Base-by-base conservation (phyloP, 1,140 invertebrate species). In the Tigriopus japonicus region DNA sequence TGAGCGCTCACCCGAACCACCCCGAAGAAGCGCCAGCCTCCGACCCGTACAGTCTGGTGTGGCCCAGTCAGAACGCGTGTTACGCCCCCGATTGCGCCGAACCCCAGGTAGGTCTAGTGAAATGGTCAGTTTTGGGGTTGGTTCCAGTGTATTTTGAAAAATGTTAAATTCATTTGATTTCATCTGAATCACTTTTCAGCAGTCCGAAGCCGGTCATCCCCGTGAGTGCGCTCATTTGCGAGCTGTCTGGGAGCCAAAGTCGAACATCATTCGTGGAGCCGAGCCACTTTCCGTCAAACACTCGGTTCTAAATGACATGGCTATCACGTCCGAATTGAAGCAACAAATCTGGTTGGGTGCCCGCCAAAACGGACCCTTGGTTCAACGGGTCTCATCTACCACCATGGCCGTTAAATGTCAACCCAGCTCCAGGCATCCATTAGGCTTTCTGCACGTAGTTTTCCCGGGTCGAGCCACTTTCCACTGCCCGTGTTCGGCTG, bases 371-470 rank as follows among this genome's bases (percentile, higher is more conserved):
- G 81, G 80, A 19, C 80, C 81, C 1, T 69, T 86, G 13, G 82
- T 87, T 10, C 84, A 87, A 69, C 75, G 83, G 66, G 79, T 86
- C 21, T 83, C 83, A 1, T 83, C 83, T 70, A 79, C 79, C 64
- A 80, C 83, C 41, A 83, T 87, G 80, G 84, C 80, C 43, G 82
- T 86, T 0, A 84, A 82, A 69, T 85, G 83, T 69, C 80, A 82
- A 69, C 73, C 77, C 14, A 79, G 77, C 60, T 73, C 77, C 1
- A 81, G 81, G 65, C 79, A 85, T 68, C 82, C 82, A 9, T 71
- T 86, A 17, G 84, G 84, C 7, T 85, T 84, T 68, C 71, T 86
- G 40, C 84, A 87, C 71, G 80, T 84, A 70, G 67, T 14, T 80
- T 84, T 67, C 78, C 28, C 28, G 28, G 77, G 68, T 73, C 73